Conservation (phyloP, 2,888 invertebrate genomes). For the Hartigia nigra region DNA sequence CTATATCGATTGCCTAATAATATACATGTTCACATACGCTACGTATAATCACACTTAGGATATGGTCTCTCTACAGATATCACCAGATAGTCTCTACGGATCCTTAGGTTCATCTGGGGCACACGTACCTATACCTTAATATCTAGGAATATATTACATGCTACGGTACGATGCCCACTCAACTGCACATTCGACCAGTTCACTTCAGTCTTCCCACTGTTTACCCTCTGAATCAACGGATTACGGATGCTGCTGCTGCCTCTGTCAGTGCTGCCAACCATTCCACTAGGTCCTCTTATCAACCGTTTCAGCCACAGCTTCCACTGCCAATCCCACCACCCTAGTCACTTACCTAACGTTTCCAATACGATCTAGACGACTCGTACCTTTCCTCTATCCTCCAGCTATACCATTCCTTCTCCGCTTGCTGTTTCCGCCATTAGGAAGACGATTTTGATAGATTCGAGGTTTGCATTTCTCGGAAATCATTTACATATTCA, state of each 20-base stretch:
- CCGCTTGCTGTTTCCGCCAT: slow-evolving; percentile 27
- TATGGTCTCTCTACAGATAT: too few species aligned
- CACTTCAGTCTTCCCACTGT: slow-evolving; percentile 45
- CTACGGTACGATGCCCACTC: slow-evolving; percentile 30
- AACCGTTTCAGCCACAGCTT: background rate
- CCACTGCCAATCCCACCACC: too few species aligned
- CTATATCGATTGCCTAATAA: slow-evolving; percentile 30
- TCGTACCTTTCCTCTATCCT: too few species aligned
- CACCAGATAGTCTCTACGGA: too few species aligned
- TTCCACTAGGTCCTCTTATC: slow-evolving; percentile 20
- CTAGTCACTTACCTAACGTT: too few species aligned
- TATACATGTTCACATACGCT: background rate
- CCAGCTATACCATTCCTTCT: slow-evolving; percentile 1
- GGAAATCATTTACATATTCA: slow-evolving; percentile 55
- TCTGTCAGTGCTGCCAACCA: slow-evolving; percentile 29
- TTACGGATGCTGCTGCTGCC: slow-evolving; percentile 46
- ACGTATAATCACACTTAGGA: too few species aligned
- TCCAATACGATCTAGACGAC: too few species aligned
- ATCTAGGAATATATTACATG: slow-evolving; percentile 40
- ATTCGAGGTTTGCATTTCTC: slow-evolving; percentile 56
- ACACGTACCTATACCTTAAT: background rate
- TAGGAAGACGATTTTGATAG: slow-evolving; percentile 57
- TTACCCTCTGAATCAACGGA: slow-evolving; percentile 59
- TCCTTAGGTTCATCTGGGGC: too few species aligned
- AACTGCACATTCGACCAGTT: slow-evolving; percentile 18